Percentiles rank a stretch among this genome's conserved stretches.
Evolutionary conservation across 2,888 invertebrate genomes (phyloP).

Genomic region (Ashinkailepas kermadecensis): DNA sequence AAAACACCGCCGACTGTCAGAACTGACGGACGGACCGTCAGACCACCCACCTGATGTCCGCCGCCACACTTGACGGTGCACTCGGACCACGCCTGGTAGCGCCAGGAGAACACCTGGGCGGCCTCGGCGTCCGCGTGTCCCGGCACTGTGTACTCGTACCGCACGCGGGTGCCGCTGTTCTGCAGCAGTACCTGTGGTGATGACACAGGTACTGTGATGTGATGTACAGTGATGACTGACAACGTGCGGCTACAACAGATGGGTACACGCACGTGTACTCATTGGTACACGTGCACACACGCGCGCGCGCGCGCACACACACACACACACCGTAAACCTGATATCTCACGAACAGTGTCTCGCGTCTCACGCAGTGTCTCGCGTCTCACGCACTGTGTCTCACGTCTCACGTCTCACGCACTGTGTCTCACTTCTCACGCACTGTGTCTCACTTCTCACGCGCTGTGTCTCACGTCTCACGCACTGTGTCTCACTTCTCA

Average conservation of each 20-base stretch:
- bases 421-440: no score
- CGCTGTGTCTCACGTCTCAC: no score
- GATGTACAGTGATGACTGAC: no score
- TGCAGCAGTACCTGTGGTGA: slow-evolving; percentile 58
- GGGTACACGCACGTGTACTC: neutral
- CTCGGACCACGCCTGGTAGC: slow-evolving; percentile 69
- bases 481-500: no score
- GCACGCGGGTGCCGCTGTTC: slow-evolving; percentile 65
- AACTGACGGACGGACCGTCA: neutral
- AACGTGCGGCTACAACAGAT: no score
- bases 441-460: no score
- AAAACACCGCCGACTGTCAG: neutral
- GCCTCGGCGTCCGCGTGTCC: slow-evolving; percentile 50
- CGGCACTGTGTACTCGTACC: slow-evolving; percentile 74
- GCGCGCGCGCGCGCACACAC: neutral
- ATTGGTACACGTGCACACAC: neutral
- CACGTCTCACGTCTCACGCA: no score
- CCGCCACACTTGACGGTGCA: slow-evolving; percentile 71
- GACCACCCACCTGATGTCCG: slow-evolving; percentile 48
- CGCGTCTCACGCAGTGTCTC: no score
- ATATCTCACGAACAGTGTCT: no score
- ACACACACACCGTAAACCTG: neutral
- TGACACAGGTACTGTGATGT: no score
- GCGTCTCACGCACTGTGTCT: no score
- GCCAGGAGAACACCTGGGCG: slow-evolving; percentile 60